Base-by-base conservation (phyloP, 2,888 invertebrate genomes). In the Caradrina clavipalpis region DNA sequence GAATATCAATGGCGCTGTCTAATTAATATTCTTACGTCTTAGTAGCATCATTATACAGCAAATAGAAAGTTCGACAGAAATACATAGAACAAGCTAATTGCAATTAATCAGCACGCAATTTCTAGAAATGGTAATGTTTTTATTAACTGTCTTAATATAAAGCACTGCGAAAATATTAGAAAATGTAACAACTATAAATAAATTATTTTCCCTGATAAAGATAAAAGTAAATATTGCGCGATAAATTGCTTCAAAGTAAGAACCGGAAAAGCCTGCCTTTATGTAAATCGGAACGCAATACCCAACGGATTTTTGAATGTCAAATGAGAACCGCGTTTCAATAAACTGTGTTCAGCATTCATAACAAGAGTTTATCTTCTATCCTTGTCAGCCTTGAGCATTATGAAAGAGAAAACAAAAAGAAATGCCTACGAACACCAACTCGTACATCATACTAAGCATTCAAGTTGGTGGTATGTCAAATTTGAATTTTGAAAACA, bases 1-100 rank as follows among this genome's bases (percentile, higher is more conserved):
- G 76, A 71, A 83, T 79, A 86, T 82, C 80, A 80, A 84, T 82
- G 81, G 81, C 81, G 79, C 81, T 79, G 54, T 59, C 76, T 80
- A 71, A 87, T 84, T 86, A 81, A 73, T 87, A 88, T 88, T 87
- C 88, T 75, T 80, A 72, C 70, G 78, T 77, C 75, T 81, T 68
- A 73, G 69, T 74, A 77, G 62, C 68, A 77, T 78, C 74, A 79
- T 77, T 81, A 82, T 73, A 76, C 81, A 74, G 80, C 66, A 67
- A 83, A 63, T 84, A 86, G 87, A 87, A 87, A 87, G 87, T 86
- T 76, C 66, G 59, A 61, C 63, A 65, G 71, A 69, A 65, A 77
- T 69, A 73, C 63, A 58, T 51, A 69, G 69, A 69, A 70, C 69
- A 70, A 68, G 54, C 72, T 69, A 64, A 79, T 71, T 76, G 60